Percentiles rank a stretch among this genome's conserved stretches.
Conservation (phyloP, 2,113 vertebrate genomes). For the Gymnarchus niloticus region DNA sequence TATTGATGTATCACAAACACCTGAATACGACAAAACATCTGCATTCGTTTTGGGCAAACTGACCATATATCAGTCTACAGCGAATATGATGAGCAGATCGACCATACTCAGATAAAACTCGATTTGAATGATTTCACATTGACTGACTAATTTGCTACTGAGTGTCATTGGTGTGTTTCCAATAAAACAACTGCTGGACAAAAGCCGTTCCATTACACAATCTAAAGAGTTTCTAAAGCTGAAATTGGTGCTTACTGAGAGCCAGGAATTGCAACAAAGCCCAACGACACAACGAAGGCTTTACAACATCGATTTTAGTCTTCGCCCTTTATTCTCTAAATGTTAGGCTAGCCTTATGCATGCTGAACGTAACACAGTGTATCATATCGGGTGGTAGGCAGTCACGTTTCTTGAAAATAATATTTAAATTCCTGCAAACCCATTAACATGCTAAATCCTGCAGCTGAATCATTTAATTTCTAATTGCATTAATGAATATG, state of each 20-base stretch:
- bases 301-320: background rate
- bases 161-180: background rate
- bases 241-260: background rate
- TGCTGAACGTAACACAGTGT: background rate
- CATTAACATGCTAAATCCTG: slow-evolving; percentile 20
- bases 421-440: slow-evolving; percentile 13
- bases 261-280: background rate
- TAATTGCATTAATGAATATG: slow-evolving; percentile 19
- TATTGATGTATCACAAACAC: background rate
- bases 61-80: background rate
- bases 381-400: slow-evolving; percentile 1
- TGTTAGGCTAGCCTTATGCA: background rate
- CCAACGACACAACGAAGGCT: background rate
- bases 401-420: slow-evolving; percentile 1
- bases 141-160: background rate
- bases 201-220: background rate
- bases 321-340: background rate
- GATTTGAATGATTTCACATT: background rate
- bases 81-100: background rate
- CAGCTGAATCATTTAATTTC: slow-evolving; percentile 17
- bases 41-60: background rate
- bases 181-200: background rate
- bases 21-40: too few species aligned
- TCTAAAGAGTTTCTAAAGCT: background rate
- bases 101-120: background rate